These are phyloP conservation scores for Coenobita brevimanus DNA, from an alignment of 1,140 invertebrate species.

Conservation along the genomic window DNA sequence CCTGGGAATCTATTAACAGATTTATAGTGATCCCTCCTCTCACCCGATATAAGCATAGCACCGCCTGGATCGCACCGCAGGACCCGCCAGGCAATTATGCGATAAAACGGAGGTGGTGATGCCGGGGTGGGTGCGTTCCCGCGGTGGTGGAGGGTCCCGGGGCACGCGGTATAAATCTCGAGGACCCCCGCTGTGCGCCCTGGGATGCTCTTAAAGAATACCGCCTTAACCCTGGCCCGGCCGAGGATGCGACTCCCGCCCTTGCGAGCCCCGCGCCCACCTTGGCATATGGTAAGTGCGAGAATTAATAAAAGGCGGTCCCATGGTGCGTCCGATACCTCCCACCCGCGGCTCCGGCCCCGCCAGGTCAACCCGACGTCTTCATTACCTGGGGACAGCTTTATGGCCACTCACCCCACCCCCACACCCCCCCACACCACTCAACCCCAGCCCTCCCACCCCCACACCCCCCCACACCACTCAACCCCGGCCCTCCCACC, in stretches of 20 bases:
- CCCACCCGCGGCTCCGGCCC: not conserved
- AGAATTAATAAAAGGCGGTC: slow-evolving; percentile 64
- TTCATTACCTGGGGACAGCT: slow-evolving; percentile 61
- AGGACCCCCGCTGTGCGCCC: slow-evolving; percentile 42
- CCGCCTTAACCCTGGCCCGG: slow-evolving; percentile 35
- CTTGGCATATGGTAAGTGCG: slow-evolving; percentile 61
- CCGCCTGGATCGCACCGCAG: not conserved
- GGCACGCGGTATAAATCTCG: slow-evolving; percentile 54
- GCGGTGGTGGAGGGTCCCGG: slow-evolving; percentile 3
- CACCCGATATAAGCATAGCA: slow-evolving; percentile 24
- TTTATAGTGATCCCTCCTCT: slow-evolving; percentile 16
- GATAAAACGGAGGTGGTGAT: slow-evolving; percentile 43
- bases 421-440: no score
- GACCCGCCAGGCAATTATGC: slow-evolving; percentile 38
- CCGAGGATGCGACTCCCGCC: slow-evolving; percentile 23
- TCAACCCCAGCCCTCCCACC: no score
- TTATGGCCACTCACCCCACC: slow-evolving; percentile 23
- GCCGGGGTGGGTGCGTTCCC: not conserved
- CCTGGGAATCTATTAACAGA: slow-evolving; percentile 38
- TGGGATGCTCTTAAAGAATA: slow-evolving; percentile 42
- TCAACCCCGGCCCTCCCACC: no score
- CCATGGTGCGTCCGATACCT: slow-evolving; percentile 31
- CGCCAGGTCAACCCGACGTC: slow-evolving; percentile 28
- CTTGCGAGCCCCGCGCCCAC: slow-evolving; percentile 19
- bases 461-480: no score